Evolutionary conservation across 2,888 invertebrate species (phyloP).

Genomic region (Scaptomyza flava): DNA sequence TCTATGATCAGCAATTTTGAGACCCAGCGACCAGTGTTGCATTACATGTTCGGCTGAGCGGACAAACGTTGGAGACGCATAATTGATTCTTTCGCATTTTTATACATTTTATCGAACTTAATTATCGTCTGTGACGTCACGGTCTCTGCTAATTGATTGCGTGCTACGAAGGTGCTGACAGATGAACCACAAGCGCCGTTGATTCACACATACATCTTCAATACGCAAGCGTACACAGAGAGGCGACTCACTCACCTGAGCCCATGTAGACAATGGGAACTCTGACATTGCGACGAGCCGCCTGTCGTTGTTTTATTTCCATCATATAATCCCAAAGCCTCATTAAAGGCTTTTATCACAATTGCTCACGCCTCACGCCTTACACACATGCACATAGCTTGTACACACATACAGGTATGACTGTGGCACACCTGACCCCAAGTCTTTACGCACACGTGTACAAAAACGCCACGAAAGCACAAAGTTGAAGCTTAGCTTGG

Average conservation of each 20-base stretch:
- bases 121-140: slow-evolving; percentile 42
- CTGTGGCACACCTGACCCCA: slow-evolving; percentile 29
- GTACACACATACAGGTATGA: slow-evolving; percentile 5
- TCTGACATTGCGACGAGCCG: slow-evolving; percentile 61
- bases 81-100: slow-evolving; percentile 17
- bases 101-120: slow-evolving; percentile 16
- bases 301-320: slow-evolving; percentile 65
- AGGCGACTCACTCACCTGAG: slow-evolving; percentile 66
- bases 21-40: slow-evolving; percentile 34
- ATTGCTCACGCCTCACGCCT: slow-evolving; percentile 4
- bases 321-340: slow-evolving; percentile 81
- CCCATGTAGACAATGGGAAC: slow-evolving; percentile 75
- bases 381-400: slow-evolving; percentile 1
- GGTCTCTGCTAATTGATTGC: slow-evolving; percentile 4
- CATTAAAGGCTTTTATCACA: slow-evolving; percentile 60
- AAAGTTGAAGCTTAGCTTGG: slow-evolving; percentile 54
- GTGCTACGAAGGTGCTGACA: slow-evolving; percentile 31
- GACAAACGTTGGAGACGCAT: slow-evolving; percentile 8
- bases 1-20: slow-evolving; percentile 7
- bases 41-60: slow-evolving; percentile 24
- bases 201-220: slow-evolving; percentile 5
- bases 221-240: background rate
- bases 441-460: slow-evolving; percentile 56
- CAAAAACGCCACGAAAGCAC: slow-evolving; percentile 65
- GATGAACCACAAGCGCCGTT: slow-evolving; percentile 31